Conservation (phyloP, 2,113 vertebrate species). For the Callocephalon fimbriatum region DNA sequence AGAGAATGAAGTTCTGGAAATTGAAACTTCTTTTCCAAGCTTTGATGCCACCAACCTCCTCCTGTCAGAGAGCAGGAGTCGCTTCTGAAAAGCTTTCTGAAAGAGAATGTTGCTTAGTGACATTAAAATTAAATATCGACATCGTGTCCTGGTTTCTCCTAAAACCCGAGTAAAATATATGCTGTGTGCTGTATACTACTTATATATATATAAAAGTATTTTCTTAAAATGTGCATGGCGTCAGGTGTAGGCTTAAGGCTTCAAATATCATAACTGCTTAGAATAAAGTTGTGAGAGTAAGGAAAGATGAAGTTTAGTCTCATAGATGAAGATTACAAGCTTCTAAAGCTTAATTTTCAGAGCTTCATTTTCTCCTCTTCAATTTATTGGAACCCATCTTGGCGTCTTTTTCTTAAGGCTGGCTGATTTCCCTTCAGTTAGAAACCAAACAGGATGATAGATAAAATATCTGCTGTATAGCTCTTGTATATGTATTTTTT, state of each 20-base stretch:
- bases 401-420: background rate
- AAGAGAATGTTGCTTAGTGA: background rate
- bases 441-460: background rate
- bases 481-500: conserved; percentile 8
- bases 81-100: background rate
- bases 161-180: background rate
- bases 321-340: background rate
- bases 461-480: background rate
- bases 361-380: background rate
- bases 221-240: background rate
- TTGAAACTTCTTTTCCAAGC: background rate
- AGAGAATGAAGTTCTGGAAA: background rate
- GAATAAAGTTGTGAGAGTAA: background rate
- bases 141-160: background rate
- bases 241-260: background rate
- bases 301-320: background rate
- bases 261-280: background rate
- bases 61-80: rapidly evolving
- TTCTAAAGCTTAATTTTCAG: background rate
- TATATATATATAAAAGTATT: background rate
- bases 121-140: background rate
- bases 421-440: background rate
- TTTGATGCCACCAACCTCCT: background rate
- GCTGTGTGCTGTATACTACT: background rate
- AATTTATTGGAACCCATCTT: background rate